Percentiles rank a stretch among this genome's conserved stretches.
These are phyloP conservation scores for Lydus trimaculatus DNA, from an alignment of 2,888 invertebrate species.

Conservation along the genomic window DNA sequence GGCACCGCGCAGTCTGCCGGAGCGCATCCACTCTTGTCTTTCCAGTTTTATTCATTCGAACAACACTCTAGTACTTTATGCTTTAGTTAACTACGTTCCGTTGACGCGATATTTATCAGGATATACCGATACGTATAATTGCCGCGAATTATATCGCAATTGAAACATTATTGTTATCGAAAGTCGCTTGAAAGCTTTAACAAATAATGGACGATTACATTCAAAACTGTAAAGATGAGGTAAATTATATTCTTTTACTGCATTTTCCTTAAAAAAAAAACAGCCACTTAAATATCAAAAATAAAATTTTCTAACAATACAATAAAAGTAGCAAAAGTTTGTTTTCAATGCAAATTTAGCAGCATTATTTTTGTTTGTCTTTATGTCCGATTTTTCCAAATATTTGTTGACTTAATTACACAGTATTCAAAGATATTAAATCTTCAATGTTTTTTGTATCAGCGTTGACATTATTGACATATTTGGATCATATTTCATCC, in stretches of 20 bases:
- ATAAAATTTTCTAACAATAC: not conserved
- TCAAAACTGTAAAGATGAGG: not conserved
- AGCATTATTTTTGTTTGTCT: not conserved
- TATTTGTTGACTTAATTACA: not conserved
- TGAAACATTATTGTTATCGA: not conserved
- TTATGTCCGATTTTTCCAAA: not conserved
- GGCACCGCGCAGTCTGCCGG: conserved; percentile 34
- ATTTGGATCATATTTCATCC: too few relatives aligned
- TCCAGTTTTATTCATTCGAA: conserved; percentile 14
- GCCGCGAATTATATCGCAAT: not conserved
- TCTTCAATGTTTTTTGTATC: too few relatives aligned
- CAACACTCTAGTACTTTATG: not conserved
- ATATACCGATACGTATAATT: not conserved
- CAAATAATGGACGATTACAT: not conserved
- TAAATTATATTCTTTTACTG: not conserved
- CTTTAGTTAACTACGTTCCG: not conserved
- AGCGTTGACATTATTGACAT: too few relatives aligned
- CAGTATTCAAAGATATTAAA: too few relatives aligned
- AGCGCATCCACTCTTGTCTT: conserved; percentile 28
- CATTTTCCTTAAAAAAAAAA: not conserved
- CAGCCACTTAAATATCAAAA: not conserved
- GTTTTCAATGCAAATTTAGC: too few relatives aligned
- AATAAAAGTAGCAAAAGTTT: too few relatives aligned
- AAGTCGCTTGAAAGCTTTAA: not conserved
- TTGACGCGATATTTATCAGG: not conserved